Percentiles rank a stretch among this genome's conserved stretches.
Evolutionary conservation across 2,888 invertebrate species (phyloP).

Genomic region (Palloptera scutellata): DNA sequence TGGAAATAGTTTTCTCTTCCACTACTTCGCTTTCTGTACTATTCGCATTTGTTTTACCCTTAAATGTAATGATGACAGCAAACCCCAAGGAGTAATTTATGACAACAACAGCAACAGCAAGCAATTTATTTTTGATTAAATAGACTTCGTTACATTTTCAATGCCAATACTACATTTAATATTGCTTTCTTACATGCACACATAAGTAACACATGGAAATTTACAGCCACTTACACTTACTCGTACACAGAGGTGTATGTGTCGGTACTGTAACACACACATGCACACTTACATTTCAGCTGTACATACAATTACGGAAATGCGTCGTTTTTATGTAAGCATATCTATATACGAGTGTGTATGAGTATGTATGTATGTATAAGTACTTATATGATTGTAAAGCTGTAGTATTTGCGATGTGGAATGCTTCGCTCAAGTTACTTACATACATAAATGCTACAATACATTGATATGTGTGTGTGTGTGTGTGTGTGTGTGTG

Average conservation of each 20-base stretch:
- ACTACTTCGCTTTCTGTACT: too few relatives aligned
- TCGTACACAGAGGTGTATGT: neutral
- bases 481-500: too few relatives aligned
- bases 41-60: too few relatives aligned
- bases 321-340: neutral
- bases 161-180: neutral
- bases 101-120: neutral
- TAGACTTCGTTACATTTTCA: neutral
- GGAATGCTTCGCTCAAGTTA: neutral
- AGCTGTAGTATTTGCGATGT: neutral
- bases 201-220: neutral
- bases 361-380: neutral
- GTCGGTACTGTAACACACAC: neutral
- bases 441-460: neutral
- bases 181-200: neutral
- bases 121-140: conserved; percentile 7
- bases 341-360: neutral
- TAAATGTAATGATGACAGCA: neutral
- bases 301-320: neutral
- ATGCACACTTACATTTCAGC: neutral
- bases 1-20: too few relatives aligned
- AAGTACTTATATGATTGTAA: neutral
- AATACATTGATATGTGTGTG: neutral
- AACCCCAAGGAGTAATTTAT: conserved; percentile 7
- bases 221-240: neutral